Evolutionary conservation across 2,888 invertebrate species (phyloP).

Genomic region (Nineta flava): DNA sequence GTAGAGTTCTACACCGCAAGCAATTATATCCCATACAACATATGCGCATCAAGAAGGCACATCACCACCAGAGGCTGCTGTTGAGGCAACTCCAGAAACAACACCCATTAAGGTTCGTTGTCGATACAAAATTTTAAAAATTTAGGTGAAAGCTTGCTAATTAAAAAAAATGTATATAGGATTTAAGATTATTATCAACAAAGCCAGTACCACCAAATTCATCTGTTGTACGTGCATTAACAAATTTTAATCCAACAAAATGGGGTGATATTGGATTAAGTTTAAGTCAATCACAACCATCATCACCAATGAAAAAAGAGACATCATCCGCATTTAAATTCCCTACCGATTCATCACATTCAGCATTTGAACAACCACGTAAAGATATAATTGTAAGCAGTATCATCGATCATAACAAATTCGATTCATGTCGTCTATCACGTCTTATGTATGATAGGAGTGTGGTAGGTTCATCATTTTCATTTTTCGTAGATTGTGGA

Average conservation of each 20-base stretch:
- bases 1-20: conserved; percentile 21
- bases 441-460: conserved; percentile 34
- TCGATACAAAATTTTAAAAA: not conserved
- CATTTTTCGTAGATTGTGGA: conserved; percentile 16
- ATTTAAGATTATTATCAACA: conserved; percentile 21
- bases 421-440: conserved; percentile 25
- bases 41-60: conserved; percentile 36
- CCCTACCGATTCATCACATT: conserved; percentile 15
- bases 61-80: conserved; percentile 72
- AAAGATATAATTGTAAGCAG: conserved; percentile 14
- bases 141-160: not conserved
- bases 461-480: conserved; percentile 21
- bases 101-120: conserved; percentile 54
- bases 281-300: conserved; percentile 42
- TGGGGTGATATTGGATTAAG: conserved; percentile 24
- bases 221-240: conserved; percentile 48
- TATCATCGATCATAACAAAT: conserved; percentile 9
- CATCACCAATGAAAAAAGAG: conserved; percentile 52
- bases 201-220: conserved; percentile 37
- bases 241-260: conserved; percentile 26
- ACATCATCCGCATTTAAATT: conserved; percentile 33
- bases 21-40: conserved; percentile 16
- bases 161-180: conserved; percentile 16
- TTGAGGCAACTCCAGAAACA: conserved; percentile 80
- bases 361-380: conserved; percentile 18